These are phyloP conservation scores for Siniperca obscura DNA, from an alignment of 2,797 vertebrate genomes.

Conservation along the genomic window DNA sequence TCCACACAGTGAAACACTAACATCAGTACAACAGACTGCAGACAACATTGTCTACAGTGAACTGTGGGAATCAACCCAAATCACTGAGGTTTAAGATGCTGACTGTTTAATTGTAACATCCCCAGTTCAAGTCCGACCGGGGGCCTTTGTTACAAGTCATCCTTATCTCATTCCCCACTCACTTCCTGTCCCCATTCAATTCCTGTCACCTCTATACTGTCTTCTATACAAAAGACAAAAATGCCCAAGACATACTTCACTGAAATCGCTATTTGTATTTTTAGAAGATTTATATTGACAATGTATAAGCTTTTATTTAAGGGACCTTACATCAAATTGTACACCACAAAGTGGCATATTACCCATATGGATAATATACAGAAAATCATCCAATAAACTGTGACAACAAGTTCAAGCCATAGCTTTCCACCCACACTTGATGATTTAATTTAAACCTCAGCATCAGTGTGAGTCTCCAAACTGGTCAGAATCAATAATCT, in stretches of 20 bases:
- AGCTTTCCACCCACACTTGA: neutral
- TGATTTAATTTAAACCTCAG: constrained; percentile 2
- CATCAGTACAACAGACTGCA: neutral
- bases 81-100: neutral
- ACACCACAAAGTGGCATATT: neutral
- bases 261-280: neutral
- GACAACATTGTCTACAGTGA: neutral
- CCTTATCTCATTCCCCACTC: too few species aligned
- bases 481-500: neutral
- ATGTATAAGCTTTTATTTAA: neutral
- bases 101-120: neutral
- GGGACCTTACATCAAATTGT: too few species aligned
- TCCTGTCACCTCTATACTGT: neutral
- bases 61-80: too few species aligned
- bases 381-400: neutral
- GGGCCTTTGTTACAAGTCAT: neutral
- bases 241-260: neutral
- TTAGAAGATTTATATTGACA: neutral
- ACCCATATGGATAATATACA: neutral
- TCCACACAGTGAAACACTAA: neutral
- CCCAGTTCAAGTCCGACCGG: too few species aligned
- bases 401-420: neutral
- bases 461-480: neutral
- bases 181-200: neutral
- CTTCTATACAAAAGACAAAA: neutral